Evolutionary conservation across 1,140 invertebrate species (phyloP).

Genomic region (Drosophila parabipectinata): DNA sequence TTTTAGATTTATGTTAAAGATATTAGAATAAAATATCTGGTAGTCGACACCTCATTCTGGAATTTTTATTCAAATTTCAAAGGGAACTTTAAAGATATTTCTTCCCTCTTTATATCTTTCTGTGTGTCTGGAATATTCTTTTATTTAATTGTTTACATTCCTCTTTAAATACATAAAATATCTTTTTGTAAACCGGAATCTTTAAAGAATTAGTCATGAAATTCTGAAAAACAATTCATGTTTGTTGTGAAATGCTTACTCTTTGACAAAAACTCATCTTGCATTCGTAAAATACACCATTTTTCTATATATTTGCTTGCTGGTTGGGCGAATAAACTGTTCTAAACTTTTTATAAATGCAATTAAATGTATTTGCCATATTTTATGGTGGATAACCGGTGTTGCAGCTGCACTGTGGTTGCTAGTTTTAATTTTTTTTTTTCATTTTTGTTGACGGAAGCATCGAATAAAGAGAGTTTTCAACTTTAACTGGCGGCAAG

Average conservation of each 20-base stretch:
- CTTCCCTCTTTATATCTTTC: not conserved
- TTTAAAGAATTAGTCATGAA: constrained; percentile 12
- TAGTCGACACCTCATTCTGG: not conserved
- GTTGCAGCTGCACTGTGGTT: constrained; percentile 51
- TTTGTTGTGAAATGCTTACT: not conserved
- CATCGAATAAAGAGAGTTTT: constrained; percentile 54
- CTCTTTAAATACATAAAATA: not conserved
- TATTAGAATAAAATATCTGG: no score
- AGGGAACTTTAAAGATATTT: not conserved
- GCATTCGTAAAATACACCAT: not conserved
- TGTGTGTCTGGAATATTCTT: constrained; percentile 15
- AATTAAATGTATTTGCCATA: constrained; percentile 53
- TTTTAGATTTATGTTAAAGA: no score
- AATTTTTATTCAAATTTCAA: not conserved
- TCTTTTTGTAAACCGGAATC: constrained; percentile 22
- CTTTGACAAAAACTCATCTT: not conserved
- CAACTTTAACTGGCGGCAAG: constrained; percentile 48
- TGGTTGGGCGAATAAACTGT: constrained; percentile 39
- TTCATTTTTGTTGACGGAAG: constrained; percentile 55
- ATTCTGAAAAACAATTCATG: not conserved
- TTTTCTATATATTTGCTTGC: not conserved
- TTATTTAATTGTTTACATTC: constrained; percentile 22
- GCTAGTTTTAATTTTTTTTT: constrained; percentile 1
- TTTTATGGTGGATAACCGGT: constrained; percentile 26
- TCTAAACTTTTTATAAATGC: constrained; percentile 63